These are phyloP conservation scores for Phodopus roborovskii DNA, from an alignment of 2,113 vertebrate species.

Conservation along the genomic window DNA sequence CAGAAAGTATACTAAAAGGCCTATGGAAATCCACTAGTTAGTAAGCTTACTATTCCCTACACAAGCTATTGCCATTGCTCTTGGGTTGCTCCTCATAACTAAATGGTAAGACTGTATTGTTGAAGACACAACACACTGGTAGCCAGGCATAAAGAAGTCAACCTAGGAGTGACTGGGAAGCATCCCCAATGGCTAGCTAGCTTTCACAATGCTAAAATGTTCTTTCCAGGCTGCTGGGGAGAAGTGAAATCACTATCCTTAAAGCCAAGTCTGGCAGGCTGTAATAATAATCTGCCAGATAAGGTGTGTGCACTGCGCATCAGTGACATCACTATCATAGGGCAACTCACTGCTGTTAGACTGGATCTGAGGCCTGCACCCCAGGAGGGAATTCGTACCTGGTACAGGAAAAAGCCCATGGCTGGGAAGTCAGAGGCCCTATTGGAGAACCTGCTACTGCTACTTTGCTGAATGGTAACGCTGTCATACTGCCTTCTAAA, in stretches of 20 bases:
- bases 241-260: no score
- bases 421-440: neutral
- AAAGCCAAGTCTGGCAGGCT: neutral
- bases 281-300: neutral
- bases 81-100: neutral
- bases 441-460: neutral
- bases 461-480: no score
- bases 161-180: neutral
- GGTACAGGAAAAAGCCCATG: neutral
- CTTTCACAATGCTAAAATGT: neutral
- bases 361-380: neutral
- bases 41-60: neutral
- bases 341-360: neutral
- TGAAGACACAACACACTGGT: neutral
- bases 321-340: neutral
- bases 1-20: neutral
- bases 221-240: no score
- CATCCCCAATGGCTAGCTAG: neutral
- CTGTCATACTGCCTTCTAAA: neutral
- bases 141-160: neutral
- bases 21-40: neutral
- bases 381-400: neutral
- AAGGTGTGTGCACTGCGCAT: neutral
- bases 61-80: neutral
- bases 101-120: neutral